These are phyloP conservation scores for Fulmarus glacialis DNA, from an alignment of 2,113 vertebrate genomes.

Conservation along the genomic window DNA sequence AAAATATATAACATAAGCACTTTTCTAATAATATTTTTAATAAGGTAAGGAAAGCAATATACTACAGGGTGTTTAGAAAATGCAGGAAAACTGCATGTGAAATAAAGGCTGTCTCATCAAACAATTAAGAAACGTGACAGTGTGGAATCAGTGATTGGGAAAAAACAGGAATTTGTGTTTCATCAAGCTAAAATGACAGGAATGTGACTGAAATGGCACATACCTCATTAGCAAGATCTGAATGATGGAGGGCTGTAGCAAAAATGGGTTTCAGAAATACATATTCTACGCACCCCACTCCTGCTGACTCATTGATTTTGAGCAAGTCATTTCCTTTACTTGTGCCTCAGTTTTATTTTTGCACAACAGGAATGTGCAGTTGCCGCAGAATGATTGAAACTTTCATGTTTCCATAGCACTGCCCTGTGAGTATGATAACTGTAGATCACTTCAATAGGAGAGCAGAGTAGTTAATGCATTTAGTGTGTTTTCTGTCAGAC, in stretches of 20 bases:
- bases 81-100: background rate
- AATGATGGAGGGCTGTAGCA: background rate
- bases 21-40: background rate
- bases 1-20: background rate
- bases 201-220: background rate
- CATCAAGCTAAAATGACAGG: background rate
- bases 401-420: slow-evolving; percentile 6
- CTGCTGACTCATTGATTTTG: slow-evolving; percentile 2
- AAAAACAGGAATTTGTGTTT: background rate
- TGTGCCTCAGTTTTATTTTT: slow-evolving; percentile 42
- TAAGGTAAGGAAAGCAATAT: background rate
- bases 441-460: background rate
- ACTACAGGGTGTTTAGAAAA: background rate
- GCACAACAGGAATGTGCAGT: slow-evolving; percentile 43
- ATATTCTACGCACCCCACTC: background rate
- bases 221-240: background rate
- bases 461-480: background rate
- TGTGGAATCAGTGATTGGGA: background rate
- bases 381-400: background rate
- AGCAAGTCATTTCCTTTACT: slow-evolving; percentile 14
- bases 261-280: background rate
- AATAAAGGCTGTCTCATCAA: background rate
- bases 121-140: background rate
- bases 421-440: background rate
- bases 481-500: background rate